Percentiles rank a stretch among this genome's conserved stretches.
Conservation (phyloP, 1,140 invertebrate species). For the Fopius arisanus region DNA sequence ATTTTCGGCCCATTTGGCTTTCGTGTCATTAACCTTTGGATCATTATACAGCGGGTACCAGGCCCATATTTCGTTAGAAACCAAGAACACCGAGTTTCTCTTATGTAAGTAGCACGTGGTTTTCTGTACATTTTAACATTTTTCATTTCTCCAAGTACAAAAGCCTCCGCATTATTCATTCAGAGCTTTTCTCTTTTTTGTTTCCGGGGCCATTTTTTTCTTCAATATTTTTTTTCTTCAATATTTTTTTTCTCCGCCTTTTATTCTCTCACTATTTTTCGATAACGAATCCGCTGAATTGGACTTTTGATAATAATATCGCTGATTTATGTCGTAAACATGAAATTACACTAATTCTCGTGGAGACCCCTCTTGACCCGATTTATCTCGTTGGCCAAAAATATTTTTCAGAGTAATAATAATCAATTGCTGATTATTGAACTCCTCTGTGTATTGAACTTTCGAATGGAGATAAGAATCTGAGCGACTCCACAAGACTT, state of each 20-base stretch:
- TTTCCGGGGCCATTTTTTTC: background rate
- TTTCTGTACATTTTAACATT: constrained; percentile 12
- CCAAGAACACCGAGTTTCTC: constrained; percentile 48
- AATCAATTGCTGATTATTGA: background rate
- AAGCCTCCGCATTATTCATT: background rate
- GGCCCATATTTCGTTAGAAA: constrained; percentile 48
- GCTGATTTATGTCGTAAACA: background rate
- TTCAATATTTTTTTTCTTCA: background rate
- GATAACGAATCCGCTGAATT: background rate
- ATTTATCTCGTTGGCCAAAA: background rate
- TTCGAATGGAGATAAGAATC: background rate
- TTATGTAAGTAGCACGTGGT: constrained; percentile 42
- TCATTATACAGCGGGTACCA: background rate
- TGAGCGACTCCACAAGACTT: background rate
- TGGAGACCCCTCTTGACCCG: background rate
- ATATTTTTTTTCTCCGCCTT: background rate
- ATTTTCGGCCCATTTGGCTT: constrained; percentile 51
- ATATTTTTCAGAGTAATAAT: background rate
- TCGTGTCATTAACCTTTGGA: constrained; percentile 52
- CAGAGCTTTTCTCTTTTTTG: background rate
- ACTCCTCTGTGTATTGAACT: background rate
- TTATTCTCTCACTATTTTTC: too few species aligned
- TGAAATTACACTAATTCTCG: background rate
- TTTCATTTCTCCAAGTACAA: constrained; percentile 3
- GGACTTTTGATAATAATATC: background rate